Evolutionary conservation across 2,888 invertebrate genomes (phyloP).

Genomic region (Parasteatoda lunata): DNA sequence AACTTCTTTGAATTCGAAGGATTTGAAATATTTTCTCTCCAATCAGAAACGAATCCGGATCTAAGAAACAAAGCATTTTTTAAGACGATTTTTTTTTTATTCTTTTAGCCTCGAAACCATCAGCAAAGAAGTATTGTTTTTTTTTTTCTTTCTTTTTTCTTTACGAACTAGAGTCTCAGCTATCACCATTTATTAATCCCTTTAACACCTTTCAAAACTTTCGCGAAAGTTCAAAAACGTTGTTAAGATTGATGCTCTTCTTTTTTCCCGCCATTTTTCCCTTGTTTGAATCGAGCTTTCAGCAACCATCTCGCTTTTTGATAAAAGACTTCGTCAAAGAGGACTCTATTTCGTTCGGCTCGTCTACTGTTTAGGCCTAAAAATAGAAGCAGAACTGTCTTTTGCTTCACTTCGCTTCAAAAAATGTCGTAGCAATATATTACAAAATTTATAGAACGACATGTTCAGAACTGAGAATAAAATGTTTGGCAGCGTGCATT

Average conservation of each 20-base stretch:
- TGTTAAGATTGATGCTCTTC: slow-evolving; percentile 27
- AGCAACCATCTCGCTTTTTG: neutral
- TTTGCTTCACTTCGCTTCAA: slow-evolving; percentile 26
- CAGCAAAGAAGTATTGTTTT: too few species aligned
- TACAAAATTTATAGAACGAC: slow-evolving; percentile 25
- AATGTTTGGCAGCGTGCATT: slow-evolving; percentile 26
- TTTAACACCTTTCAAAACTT: slow-evolving; percentile 40
- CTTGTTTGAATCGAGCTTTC: neutral
- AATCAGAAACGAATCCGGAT: too few species aligned
- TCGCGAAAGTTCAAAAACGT: slow-evolving; percentile 28
- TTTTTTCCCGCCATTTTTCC: neutral
- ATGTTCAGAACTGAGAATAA: slow-evolving; percentile 1
- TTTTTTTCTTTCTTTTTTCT: too few species aligned
- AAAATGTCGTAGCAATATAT: slow-evolving; percentile 15
- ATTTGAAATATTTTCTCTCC: too few species aligned
- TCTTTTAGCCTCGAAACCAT: too few species aligned
- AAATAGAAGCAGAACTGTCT: slow-evolving; percentile 29
- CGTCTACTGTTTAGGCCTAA: neutral
- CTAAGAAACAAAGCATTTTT: too few species aligned
- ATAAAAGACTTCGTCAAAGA: slow-evolving; percentile 14
- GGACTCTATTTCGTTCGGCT: neutral
- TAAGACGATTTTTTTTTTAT: too few species aligned
- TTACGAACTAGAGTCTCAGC: too few species aligned
- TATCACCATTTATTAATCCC: neutral
- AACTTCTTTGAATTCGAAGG: too few species aligned